These are phyloP conservation scores for Hybos culiciformis DNA, from an alignment of 2,888 invertebrate species.

Conservation along the genomic window DNA sequence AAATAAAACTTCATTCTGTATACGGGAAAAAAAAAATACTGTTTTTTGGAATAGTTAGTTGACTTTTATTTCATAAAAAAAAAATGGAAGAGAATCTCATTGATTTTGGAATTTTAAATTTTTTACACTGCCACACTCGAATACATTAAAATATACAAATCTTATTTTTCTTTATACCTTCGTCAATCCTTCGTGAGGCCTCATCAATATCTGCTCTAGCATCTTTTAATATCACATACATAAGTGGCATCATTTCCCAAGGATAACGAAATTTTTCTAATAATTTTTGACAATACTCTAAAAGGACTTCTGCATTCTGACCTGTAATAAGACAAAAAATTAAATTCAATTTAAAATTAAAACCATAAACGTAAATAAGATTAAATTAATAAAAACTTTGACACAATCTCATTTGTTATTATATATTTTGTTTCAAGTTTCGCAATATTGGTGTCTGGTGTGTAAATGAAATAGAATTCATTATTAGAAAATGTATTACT, in stretches of 20 bases:
- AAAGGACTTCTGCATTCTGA: slow-evolving; percentile 41
- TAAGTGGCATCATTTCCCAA: slow-evolving; percentile 67
- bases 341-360: not conserved
- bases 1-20: no score
- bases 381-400: not conserved
- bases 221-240: slow-evolving; percentile 66
- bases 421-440: not conserved
- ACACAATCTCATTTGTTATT: no score
- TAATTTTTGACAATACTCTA: slow-evolving; percentile 61
- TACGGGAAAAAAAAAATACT: no score
- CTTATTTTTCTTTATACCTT: slow-evolving; percentile 43
- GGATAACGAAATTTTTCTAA: slow-evolving; percentile 64
- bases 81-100: no score
- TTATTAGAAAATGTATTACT: no score
- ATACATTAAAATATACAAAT: slow-evolving; percentile 13
- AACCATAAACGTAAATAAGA: not conserved
- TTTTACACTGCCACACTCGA: slow-evolving; percentile 1
- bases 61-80: no score
- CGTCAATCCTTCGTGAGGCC: slow-evolving; percentile 59
- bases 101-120: not conserved
- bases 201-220: slow-evolving; percentile 60
- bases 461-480: no score
- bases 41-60: no score
- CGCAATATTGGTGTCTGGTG: not conserved
- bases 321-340: slow-evolving; percentile 26